Conservation (phyloP, 2,888 invertebrate species). For the Hemistola chrysoprasaria region DNA sequence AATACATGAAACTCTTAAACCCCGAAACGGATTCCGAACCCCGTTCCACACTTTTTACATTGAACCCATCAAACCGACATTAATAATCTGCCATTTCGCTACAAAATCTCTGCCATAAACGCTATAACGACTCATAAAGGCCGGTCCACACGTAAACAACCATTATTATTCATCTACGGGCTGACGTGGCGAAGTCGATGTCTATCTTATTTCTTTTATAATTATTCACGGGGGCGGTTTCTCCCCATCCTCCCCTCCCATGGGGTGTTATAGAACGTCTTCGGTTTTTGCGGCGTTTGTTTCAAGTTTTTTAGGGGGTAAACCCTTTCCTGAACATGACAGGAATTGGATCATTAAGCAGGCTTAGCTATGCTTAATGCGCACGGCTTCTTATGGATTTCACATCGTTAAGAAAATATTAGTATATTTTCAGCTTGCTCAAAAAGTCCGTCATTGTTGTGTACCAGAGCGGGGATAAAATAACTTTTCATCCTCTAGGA, state of each 20-base stretch:
- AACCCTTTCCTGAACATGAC: conserved; percentile 83
- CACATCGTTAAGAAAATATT: conserved; percentile 12
- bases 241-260: conserved; percentile 39
- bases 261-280: conserved; percentile 68
- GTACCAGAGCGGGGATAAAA: no score
- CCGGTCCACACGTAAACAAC: conserved; percentile 73
- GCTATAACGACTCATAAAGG: conserved; percentile 59
- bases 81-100: conserved; percentile 53
- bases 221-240: conserved; percentile 69
- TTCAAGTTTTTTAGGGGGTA: conserved; percentile 81
- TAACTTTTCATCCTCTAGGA: no score
- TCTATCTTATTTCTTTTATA: conserved; percentile 83
- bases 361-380: conserved; percentile 48
- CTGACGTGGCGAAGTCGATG: conserved; percentile 79
- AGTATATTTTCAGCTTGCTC: no score
- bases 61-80: conserved; percentile 30
- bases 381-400: conserved; percentile 43
- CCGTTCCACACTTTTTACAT: conserved; percentile 10
- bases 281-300: conserved; percentile 82
- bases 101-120: conserved; percentile 38
- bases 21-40: conserved; percentile 4
- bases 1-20: conserved; percentile 1
- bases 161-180: conserved; percentile 78
- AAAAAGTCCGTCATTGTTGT: no score
- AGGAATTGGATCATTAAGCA: conserved; percentile 82